Conservation (phyloP, 2,888 invertebrate genomes). For the Drosophila peninsularis region DNA sequence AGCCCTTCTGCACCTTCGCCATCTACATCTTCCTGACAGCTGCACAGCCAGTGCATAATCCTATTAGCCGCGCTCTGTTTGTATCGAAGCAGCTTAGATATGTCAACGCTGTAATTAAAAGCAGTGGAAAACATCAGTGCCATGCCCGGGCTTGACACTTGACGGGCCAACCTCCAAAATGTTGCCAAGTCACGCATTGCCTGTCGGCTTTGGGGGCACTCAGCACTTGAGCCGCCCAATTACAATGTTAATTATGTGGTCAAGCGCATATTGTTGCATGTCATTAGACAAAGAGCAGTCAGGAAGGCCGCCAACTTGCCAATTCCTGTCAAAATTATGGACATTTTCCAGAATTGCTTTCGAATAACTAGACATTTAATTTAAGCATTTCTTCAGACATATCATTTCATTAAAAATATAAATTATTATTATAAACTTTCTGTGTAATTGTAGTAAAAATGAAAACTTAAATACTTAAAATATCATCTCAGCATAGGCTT, state of each 20-base stretch:
- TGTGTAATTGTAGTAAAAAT: no score
- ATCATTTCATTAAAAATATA: no score
- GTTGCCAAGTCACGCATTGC: constrained; percentile 70
- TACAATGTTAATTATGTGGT: constrained; percentile 76
- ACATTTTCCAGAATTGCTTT: not conserved
- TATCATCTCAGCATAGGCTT: no score
- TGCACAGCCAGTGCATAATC: constrained; percentile 60
- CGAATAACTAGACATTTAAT: not conserved
- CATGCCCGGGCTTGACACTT: constrained; percentile 15
- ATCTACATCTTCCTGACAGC: constrained; percentile 39
- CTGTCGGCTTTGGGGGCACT: constrained; percentile 57
- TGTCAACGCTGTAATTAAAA: constrained; percentile 77
- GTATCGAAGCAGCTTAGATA: constrained; percentile 76
- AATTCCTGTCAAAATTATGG: constrained; percentile 23
- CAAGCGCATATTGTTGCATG: constrained; percentile 59
- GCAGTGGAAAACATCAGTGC: constrained; percentile 68
- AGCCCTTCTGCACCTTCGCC: not conserved
- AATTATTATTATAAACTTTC: no score
- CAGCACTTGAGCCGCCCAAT: constrained; percentile 48
- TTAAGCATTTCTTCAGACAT: not conserved
- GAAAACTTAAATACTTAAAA: no score
- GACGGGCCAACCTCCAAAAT: constrained; percentile 40
- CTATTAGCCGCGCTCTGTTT: constrained; percentile 66
- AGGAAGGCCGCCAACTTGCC: constrained; percentile 13
- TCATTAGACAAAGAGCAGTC: constrained; percentile 61